Conservation (phyloP, 2,888 invertebrate genomes). For the Aphodius granarius region DNA sequence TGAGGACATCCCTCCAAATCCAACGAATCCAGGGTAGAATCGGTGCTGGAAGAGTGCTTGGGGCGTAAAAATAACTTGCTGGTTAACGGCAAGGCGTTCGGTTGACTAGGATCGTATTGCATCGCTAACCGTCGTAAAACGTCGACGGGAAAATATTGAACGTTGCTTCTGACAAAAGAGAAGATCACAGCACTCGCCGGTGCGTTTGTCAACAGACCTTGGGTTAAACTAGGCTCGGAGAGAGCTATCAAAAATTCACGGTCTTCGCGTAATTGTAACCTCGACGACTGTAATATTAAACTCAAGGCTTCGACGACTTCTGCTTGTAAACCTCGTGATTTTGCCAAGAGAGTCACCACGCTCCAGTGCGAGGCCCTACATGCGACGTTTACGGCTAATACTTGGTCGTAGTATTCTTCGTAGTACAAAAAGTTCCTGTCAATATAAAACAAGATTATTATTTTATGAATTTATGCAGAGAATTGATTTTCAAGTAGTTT, state of each 20-base stretch:
- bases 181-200: conserved; percentile 47
- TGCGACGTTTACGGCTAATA: conserved; percentile 63
- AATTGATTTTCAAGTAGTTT: background rate
- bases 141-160: conserved; percentile 44
- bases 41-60: conserved; percentile 49
- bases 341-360: conserved; percentile 56
- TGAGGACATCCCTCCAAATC: conserved; percentile 50
- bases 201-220: conserved; percentile 48
- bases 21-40: conserved; percentile 56
- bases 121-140: conserved; percentile 56
- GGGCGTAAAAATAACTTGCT: conserved; percentile 46
- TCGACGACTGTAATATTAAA: conserved; percentile 53
- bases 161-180: conserved; percentile 44
- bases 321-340: conserved; percentile 57
- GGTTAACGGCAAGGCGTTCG: conserved; percentile 55
- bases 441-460: conserved; percentile 27
- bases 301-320: conserved; percentile 61
- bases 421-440: conserved; percentile 61
- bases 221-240: conserved; percentile 51
- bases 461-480: background rate
- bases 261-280: conserved; percentile 42
- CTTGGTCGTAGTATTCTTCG: conserved; percentile 67
- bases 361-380: conserved; percentile 66
- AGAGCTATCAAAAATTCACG: conserved; percentile 47
- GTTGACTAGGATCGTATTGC: conserved; percentile 65